phyloP scores from a whole-genome alignment of 2,113 vertebrate species.

The Myotis yumanensis region DNA sequence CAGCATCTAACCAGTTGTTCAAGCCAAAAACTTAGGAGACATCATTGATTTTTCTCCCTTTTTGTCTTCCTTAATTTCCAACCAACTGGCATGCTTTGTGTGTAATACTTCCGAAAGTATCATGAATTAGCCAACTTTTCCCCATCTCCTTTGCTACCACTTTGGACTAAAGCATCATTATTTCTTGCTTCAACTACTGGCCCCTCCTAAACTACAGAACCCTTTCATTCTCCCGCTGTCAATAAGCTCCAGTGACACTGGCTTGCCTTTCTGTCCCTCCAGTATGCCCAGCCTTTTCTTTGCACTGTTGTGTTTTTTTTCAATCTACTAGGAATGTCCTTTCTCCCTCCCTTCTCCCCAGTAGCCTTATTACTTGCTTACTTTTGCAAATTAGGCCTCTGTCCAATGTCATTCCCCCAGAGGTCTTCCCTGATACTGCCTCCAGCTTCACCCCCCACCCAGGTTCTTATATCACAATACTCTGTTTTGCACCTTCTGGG shows the following conservation, averaged over 20 bases:
- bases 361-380: background rate
- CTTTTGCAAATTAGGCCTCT: background rate
- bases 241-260: background rate
- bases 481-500: background rate
- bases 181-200: background rate
- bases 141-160: background rate
- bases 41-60: background rate
- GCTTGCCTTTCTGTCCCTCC: background rate
- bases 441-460: background rate
- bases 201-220: background rate
- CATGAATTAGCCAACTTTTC: background rate
- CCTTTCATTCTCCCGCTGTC: background rate
- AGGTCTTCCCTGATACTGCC: background rate
- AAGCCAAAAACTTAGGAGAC: background rate
- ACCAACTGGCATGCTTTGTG: background rate
- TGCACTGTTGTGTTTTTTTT: background rate
- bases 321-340: background rate
- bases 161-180: background rate
- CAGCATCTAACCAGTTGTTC: background rate
- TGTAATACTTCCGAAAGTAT: background rate
- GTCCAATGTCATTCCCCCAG: slow-evolving; percentile 21
- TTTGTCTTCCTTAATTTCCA: slow-evolving; percentile 16
- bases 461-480: background rate
- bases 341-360: background rate
- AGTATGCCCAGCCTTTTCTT: background rate